A percentile compares a stretch with the other conserved stretches of the same genome.
Conservation (phyloP, 92 coral and sea anemone species). For the Montipora capitata region DNA sequence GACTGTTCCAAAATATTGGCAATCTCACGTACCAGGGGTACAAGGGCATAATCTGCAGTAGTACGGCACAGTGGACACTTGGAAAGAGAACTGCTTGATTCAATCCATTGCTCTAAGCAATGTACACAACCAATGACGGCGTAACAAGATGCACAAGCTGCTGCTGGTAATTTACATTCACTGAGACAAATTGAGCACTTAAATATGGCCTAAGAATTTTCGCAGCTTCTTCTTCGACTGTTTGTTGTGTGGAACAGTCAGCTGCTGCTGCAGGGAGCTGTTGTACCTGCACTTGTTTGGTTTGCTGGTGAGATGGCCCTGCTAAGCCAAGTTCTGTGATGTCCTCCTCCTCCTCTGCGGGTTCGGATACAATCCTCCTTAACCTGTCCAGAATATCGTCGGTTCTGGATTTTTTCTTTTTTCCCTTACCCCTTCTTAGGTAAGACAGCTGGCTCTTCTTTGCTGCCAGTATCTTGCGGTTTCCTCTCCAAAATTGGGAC, state of each 20-base stretch:
- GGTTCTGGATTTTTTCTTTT: constrained; percentile 43
- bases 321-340: no score
- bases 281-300: no score
- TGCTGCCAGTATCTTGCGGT: constrained; percentile 41
- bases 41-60: neutral
- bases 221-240: no score
- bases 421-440: constrained; percentile 42
- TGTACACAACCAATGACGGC: constrained; percentile 36
- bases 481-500: constrained; percentile 42
- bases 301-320: no score
- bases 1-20: no score
- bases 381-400: constrained; percentile 38
- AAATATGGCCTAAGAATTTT: no score
- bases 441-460: constrained; percentile 45
- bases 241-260: no score
- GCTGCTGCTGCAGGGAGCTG: no score
- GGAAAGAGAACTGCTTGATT: constrained; percentile 23
- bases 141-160: no score
- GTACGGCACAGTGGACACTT: constrained; percentile 65
- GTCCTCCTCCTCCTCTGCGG: constrained; percentile 13
- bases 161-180: no score
- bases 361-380: constrained; percentile 44
- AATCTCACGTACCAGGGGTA: no score
- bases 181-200: no score
- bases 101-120: constrained; percentile 77